These are phyloP conservation scores for Cheilosia scutellata DNA, from an alignment of 2,888 invertebrate genomes.

Conservation along the genomic window DNA sequence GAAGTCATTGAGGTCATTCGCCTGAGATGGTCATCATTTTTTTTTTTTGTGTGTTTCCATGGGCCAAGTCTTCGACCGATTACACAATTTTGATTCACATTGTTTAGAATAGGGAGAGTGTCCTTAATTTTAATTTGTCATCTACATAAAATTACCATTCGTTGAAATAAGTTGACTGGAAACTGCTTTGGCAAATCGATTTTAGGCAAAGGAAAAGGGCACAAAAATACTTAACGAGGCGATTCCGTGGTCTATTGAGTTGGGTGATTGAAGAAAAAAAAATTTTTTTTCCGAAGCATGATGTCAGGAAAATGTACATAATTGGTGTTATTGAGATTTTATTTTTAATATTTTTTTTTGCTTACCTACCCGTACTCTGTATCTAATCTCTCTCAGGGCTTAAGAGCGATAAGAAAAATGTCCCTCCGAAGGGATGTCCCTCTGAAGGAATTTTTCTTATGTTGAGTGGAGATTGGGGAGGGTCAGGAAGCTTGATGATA, in stretches of 20 bases:
- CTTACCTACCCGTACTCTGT: too few species aligned
- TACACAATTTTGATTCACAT: slow-evolving; percentile 11
- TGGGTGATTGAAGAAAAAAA: too few species aligned
- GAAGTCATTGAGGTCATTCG: not conserved
- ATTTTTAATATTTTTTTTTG: too few species aligned
- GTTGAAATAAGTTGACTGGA: slow-evolving; percentile 21
- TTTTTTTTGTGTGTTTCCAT: slow-evolving; percentile 4
- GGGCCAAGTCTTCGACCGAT: slow-evolving; percentile 13
- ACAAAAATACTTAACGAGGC: slow-evolving; percentile 13
- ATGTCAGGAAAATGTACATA: too few species aligned
- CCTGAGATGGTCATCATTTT: slow-evolving; percentile 28
- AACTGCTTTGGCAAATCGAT: not conserved
- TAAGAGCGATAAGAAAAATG: too few species aligned
- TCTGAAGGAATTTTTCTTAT: too few species aligned
- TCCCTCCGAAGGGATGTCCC: too few species aligned
- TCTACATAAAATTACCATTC: slow-evolving; percentile 24
- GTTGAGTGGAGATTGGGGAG: too few species aligned
- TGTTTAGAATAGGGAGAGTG: not conserved
- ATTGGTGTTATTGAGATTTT: too few species aligned
- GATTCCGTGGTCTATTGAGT: not conserved
- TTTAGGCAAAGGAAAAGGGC: not conserved
- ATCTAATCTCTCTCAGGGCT: too few species aligned
- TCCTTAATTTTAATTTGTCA: slow-evolving; percentile 14
- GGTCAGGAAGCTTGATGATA: too few species aligned
- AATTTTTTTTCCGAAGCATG: too few species aligned